phyloP scores from a whole-genome alignment of 1,140 invertebrate genomes.

The Lucilia cuprina region DNA sequence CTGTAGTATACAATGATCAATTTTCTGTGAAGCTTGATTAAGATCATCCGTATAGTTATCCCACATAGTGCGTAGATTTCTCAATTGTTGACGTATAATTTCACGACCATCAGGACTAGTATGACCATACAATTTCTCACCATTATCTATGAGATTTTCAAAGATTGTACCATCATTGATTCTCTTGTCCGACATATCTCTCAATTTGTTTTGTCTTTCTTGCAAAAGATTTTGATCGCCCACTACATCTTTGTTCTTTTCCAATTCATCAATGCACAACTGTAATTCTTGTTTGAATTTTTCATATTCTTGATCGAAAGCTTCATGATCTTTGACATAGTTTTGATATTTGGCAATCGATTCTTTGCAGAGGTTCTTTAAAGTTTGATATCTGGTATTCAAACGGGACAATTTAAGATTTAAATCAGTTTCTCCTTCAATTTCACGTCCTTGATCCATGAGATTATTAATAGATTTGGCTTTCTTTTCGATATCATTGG shows the following conservation, averaged over 20 bases:
- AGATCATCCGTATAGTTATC: conserved; percentile 86
- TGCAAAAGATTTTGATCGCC: conserved; percentile 86
- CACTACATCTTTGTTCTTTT: conserved; percentile 82
- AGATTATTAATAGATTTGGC: conserved; percentile 75
- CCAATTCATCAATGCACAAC: conserved; percentile 74
- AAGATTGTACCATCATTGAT: conserved; percentile 83
- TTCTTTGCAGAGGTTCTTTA: conserved; percentile 85
- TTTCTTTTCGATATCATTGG: conserved; percentile 77
- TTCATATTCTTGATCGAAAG: conserved; percentile 81
- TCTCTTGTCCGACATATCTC: conserved; percentile 80
- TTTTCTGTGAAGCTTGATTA: conserved; percentile 76
- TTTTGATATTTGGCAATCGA: conserved; percentile 79
- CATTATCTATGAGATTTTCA: conserved; percentile 85
- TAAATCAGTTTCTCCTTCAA: conserved; percentile 80
- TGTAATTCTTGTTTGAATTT: conserved; percentile 79
- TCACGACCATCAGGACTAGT: conserved; percentile 94
- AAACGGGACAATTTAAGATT: conserved; percentile 80
- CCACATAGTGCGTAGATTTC: conserved; percentile 84
- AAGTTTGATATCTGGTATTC: conserved; percentile 81
- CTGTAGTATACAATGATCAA: conserved; percentile 88
- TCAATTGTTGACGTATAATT: conserved; percentile 86
- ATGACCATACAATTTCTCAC: conserved; percentile 90
- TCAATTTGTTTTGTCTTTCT: conserved; percentile 82
- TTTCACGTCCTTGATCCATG: conserved; percentile 73
- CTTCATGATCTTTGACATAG: conserved; percentile 84